Evolutionary conservation across 2,113 vertebrate genomes (phyloP), one percentile per base, ranked within the genome.

Genomic region (Hoplias malabaricus): DNA sequence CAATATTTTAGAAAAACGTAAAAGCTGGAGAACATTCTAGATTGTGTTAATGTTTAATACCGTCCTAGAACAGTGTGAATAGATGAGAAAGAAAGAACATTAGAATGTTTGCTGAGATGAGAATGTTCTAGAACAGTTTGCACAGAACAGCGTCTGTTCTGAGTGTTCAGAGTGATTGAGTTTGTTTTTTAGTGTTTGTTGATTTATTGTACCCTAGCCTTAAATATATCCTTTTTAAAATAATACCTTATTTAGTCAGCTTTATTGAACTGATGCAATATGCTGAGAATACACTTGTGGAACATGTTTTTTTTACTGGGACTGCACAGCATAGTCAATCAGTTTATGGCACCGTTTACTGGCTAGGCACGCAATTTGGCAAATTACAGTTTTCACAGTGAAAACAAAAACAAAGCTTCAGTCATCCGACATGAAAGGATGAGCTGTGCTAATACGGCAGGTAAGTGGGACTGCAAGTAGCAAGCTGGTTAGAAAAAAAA

Each of bases 351-450:
- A 72, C 69, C 50, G 40, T 40, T 73, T 43, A 43, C 36, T 14
- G n/a, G 56, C 25, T 29, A 46, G 56, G 42, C 56, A 56, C 46
- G 5, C 27, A 73, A 46, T 73, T 46, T 73, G 56, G 19, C 46
- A 48, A 71, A 71, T 33, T 61, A 33, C 16, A 61, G 13, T 42
- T 74, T 63, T 50, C 12, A 36, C 9, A 34, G 40, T 48, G 48
- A 33, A 63, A 74, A 29, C 19, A n/a, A 29, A 57, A 63, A 63
- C 57, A 61, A 73, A 43, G 7, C 9, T 16, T 40, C 11, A 27
- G 23, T 61, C 71, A 21, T 2, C 14, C 16, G 31, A 23, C 21
- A 46, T 42, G 5, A 12, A 14, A 33, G 38, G n/a, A 74, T 59
- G 14, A n/a, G 14, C 6, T 40, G 23, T 40, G 12, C 57, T 72